Percentiles rank a stretch among this genome's conserved stretches.
Conservation (phyloP, 2,888 invertebrate species). For the Pteria penguin region DNA sequence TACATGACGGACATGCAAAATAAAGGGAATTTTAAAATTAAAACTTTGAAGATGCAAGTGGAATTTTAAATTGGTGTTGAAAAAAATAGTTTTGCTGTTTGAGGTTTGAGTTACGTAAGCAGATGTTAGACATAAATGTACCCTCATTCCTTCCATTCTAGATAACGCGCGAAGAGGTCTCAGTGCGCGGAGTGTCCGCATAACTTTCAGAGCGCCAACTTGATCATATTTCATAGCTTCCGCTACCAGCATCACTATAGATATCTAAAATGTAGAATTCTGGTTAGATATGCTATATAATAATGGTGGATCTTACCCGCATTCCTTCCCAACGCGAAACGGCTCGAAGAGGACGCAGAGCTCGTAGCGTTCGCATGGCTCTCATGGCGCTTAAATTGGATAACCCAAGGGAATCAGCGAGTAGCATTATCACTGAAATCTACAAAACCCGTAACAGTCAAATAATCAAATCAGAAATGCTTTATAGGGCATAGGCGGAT, state of each 20-base stretch:
- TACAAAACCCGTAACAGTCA: too few species aligned
- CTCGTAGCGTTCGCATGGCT: conserved; percentile 99
- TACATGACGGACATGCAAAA: too few species aligned
- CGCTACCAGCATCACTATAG: conserved; percentile 93
- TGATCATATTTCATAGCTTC: conserved; percentile 90
- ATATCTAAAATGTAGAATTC: conserved; percentile 85
- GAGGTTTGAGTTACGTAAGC: too few species aligned
- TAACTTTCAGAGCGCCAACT: conserved; percentile 99
- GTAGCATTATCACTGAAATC: conserved; percentile 95
- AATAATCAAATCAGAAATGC: too few species aligned
- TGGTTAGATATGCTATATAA: background rate
- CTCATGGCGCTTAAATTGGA: conserved; percentile 97
- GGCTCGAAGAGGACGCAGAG: conserved; percentile 98
- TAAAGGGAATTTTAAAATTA: too few species aligned
- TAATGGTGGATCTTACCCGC: conserved; percentile 97
- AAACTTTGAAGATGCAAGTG: too few species aligned
- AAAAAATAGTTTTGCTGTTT: too few species aligned
- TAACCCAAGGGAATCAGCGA: conserved; percentile 90
- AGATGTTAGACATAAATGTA: too few species aligned
- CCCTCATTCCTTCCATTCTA: conserved; percentile 99
- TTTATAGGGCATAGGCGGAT: too few species aligned
- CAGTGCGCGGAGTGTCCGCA: conserved; percentile 98
- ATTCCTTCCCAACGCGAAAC: conserved; percentile 99
- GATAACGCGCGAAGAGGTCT: conserved; percentile 99
- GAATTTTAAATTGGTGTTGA: too few species aligned